Percentiles rank a stretch among this genome's conserved stretches.
Conservation (phyloP, 2,888 invertebrate species). For the Pyralis farinalis region DNA sequence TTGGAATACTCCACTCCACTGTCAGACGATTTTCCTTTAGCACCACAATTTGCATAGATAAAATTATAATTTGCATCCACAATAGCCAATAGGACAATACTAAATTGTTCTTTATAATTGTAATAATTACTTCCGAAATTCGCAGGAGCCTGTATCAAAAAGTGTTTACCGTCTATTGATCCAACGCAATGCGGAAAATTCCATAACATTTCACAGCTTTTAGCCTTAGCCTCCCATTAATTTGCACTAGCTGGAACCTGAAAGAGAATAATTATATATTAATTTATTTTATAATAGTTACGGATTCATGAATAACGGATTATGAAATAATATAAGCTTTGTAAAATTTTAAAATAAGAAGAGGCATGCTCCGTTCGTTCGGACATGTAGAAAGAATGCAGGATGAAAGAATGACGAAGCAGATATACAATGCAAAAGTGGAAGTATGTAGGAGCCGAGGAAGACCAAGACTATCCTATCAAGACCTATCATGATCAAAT, state of each 20-base stretch:
- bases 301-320: slow-evolving; percentile 16
- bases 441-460: too few species aligned
- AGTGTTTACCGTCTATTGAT: slow-evolving; percentile 9
- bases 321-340: slow-evolving; percentile 18
- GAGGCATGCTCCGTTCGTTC: too few species aligned
- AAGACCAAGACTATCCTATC: too few species aligned
- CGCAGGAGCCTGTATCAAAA: slow-evolving; percentile 9
- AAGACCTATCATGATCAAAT: too few species aligned
- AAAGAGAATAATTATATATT: slow-evolving; percentile 16
- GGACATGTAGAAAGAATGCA: too few species aligned
- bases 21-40: slow-evolving; percentile 7
- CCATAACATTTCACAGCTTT: slow-evolving; percentile 14
- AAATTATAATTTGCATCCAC: slow-evolving; percentile 9
- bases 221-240: slow-evolving; percentile 17
- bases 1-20: slow-evolving; percentile 11
- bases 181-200: slow-evolving; percentile 19
- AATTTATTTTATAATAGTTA: slow-evolving; percentile 14
- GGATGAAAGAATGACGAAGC: too few species aligned
- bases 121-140: slow-evolving; percentile 12
- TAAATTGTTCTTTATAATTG: slow-evolving; percentile 12
- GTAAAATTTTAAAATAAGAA: too few species aligned
- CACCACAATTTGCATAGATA: slow-evolving; percentile 10
- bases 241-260: slow-evolving; percentile 17
- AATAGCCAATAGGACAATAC: slow-evolving; percentile 8
- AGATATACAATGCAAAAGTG: too few species aligned